phyloP scores from a whole-genome alignment of 2,113 vertebrate species.

The Sprattus sprattus region DNA sequence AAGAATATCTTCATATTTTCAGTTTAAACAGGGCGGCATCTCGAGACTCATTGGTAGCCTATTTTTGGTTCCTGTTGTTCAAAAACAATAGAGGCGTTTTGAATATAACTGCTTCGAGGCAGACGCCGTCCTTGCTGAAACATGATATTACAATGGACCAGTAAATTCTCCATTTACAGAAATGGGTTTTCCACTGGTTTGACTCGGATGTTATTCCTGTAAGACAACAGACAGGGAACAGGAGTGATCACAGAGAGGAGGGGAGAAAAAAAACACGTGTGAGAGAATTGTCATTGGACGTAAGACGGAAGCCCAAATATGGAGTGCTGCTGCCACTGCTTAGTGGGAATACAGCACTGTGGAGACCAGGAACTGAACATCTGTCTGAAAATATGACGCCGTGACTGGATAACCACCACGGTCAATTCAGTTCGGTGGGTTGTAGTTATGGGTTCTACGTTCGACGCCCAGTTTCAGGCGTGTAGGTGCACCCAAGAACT shows the following conservation, averaged over 20 bases:
- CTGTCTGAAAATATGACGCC: neutral
- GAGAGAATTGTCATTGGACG: constrained; percentile 1
- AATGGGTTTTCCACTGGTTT: neutral
- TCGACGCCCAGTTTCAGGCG: constrained; percentile 4
- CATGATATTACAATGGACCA: neutral
- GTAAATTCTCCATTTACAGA: neutral
- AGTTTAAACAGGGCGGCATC: neutral
- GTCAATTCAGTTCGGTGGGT: neutral
- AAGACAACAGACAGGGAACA: neutral
- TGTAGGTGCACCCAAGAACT: neutral
- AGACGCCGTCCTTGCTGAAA: neutral
- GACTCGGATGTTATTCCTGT: neutral
- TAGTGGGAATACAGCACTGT: neutral
- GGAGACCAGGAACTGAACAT: constrained; percentile 6
- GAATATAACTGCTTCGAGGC: neutral
- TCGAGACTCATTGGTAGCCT: neutral
- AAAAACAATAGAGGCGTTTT: neutral
- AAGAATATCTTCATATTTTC: neutral
- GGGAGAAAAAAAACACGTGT: neutral
- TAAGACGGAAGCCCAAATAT: constrained; percentile 11
- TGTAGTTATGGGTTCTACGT: neutral
- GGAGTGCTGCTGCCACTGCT: constrained; percentile 2
- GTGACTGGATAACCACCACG: neutral
- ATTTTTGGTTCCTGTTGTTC: neutral
- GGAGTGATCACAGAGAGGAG: neutral